These are phyloP conservation scores for Cyprinodon diabolis DNA, from an alignment of 2,797 vertebrate genomes.

Conservation along the genomic window DNA sequence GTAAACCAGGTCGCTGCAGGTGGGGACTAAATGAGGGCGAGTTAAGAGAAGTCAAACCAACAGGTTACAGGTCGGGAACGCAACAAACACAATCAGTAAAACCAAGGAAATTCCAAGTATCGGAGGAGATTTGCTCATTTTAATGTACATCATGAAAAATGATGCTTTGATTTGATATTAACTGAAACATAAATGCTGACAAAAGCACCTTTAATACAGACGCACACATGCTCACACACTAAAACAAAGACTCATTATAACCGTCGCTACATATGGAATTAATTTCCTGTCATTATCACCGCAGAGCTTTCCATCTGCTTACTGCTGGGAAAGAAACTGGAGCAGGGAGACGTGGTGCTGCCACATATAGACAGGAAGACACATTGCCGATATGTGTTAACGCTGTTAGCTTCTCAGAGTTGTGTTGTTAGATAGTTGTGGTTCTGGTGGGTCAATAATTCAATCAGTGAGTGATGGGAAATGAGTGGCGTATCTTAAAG, in stretches of 20 bases:
- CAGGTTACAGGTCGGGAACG: not conserved
- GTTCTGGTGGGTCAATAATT: conserved; percentile 22
- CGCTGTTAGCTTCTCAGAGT: not conserved
- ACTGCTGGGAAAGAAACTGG: conserved; percentile 55
- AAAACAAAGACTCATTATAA: conserved; percentile 14
- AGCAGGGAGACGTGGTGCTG: conserved; percentile 40
- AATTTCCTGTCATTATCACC: conserved; percentile 70
- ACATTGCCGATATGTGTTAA: conserved; percentile 5
- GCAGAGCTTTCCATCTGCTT: conserved; percentile 62
- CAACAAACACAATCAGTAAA: not conserved
- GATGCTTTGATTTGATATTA: conserved; percentile 6
- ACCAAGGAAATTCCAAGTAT: not conserved
- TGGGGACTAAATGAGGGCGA: not conserved
- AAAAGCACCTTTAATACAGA: conserved; percentile 16
- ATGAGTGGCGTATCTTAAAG: conserved; percentile 7
- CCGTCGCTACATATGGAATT: conserved; percentile 58
- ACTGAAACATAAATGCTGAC: conserved; percentile 15
- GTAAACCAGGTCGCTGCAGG: not conserved
- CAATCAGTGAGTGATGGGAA: conserved; percentile 5
- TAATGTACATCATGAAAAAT: not conserved
- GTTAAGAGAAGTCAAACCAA: not conserved
- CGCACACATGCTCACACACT: conserved; percentile 21
- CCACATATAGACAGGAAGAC: not conserved
- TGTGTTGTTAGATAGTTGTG: conserved; percentile 13
- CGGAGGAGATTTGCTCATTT: not conserved